Evolutionary conservation across 1,140 invertebrate genomes (phyloP).

Genomic region (Nymphalis io): DNA sequence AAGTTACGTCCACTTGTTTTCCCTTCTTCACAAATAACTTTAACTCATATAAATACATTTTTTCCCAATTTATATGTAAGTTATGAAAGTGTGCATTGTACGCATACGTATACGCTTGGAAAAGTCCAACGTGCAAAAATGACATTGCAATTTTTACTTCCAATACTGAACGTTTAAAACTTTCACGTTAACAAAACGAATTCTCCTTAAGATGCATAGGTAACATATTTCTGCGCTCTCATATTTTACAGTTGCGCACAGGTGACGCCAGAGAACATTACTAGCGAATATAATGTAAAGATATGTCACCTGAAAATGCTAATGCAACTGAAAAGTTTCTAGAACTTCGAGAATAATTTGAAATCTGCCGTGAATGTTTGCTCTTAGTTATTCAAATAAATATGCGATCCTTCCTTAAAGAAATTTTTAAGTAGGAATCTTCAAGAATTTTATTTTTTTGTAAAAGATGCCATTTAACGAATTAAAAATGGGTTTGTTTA

Average conservation of each 20-base stretch:
- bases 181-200: conserved; percentile 32
- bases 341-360: conserved; percentile 43
- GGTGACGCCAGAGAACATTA: conserved; percentile 32
- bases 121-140: conserved; percentile 2
- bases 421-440: conserved; percentile 35
- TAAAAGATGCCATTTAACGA: not conserved
- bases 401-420: conserved; percentile 40
- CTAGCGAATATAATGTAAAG: conserved; percentile 38
- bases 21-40: not conserved
- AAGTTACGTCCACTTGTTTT: conserved; percentile 3
- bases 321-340: conserved; percentile 49
- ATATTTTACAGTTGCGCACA: conserved; percentile 35
- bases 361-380: conserved; percentile 47
- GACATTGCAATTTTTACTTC: conserved; percentile 1
- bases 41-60: not conserved
- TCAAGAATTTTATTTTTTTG: conserved; percentile 22
- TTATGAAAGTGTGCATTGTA: not conserved
- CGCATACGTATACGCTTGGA: not conserved
- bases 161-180: conserved; percentile 19
- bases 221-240: conserved; percentile 28
- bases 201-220: conserved; percentile 29
- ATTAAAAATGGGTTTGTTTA: not conserved
- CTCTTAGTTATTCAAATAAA: conserved; percentile 51
- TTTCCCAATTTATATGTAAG: no score
- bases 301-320: conserved; percentile 51